Evolutionary conservation across 2,797 vertebrate genomes (phyloP).

Genomic region (Sebastolobus altivelis): DNA sequence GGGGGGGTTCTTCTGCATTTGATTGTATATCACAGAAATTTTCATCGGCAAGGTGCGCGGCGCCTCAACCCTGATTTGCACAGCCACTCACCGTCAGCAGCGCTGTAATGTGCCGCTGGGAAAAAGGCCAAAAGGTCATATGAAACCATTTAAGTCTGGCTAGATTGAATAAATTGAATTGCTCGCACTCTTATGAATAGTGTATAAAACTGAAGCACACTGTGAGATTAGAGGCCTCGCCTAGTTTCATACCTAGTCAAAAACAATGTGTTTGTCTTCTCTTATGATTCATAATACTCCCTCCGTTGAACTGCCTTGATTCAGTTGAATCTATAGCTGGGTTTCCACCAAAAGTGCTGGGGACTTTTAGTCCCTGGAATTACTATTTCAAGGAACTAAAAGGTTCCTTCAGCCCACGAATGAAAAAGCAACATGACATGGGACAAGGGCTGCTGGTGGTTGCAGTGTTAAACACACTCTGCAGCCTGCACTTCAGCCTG

Average conservation of each 20-base stretch:
- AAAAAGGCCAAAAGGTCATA: constrained; percentile 58
- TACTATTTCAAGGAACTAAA: too few species aligned
- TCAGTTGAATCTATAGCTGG: constrained; percentile 23
- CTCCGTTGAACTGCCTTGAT: constrained; percentile 10
- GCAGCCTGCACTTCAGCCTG: too few species aligned
- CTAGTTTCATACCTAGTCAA: constrained; percentile 53
- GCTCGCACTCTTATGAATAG: constrained; percentile 49
- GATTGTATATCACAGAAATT: constrained; percentile 40
- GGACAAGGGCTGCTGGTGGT: too few species aligned
- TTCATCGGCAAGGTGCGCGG: constrained; percentile 12
- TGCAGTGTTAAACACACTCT: too few species aligned
- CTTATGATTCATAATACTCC: constrained; percentile 25
- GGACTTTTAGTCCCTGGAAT: too few species aligned
- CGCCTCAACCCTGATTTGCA: constrained; percentile 50
- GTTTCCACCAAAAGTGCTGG: too few species aligned
- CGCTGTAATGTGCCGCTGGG: constrained; percentile 39
- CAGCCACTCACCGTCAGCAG: constrained; percentile 49
- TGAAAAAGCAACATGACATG: too few species aligned
- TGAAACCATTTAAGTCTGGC: constrained; percentile 66
- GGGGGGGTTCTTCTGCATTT: constrained; percentile 22
- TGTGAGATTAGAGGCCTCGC: constrained; percentile 23
- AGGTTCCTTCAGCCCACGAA: too few species aligned
- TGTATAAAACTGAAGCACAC: constrained; percentile 40
- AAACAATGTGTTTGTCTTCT: constrained; percentile 45
- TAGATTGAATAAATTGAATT: constrained; percentile 55